Evolutionary conservation across 2,113 vertebrate genomes (phyloP).

Genomic region (Microcebus murinus): DNA sequence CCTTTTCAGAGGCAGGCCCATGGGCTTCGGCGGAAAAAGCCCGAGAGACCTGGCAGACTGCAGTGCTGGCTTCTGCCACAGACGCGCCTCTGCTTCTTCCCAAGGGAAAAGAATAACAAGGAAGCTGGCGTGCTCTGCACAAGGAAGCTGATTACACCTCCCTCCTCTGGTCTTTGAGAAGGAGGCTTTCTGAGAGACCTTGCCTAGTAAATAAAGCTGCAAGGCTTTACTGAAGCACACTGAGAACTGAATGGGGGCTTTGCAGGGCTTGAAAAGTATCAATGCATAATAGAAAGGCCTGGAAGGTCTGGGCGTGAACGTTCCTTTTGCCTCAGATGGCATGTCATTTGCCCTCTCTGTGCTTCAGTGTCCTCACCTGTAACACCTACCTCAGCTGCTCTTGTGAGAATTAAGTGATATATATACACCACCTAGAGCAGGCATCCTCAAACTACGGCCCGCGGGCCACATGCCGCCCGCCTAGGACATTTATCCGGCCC

Average conservation of each 20-base stretch:
- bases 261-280: background rate
- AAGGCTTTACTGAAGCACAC: background rate
- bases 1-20: rapidly evolving
- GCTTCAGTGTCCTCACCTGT: background rate
- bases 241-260: background rate
- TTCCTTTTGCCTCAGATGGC: background rate
- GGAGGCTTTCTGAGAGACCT: slow-evolving; percentile 24
- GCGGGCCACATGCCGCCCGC: too few species aligned
- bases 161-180: slow-evolving; percentile 40
- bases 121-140: background rate
- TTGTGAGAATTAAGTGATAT: background rate
- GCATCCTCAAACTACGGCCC: too few species aligned
- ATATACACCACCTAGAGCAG: background rate
- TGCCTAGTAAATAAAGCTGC: background rate
- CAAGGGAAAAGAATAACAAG: background rate
- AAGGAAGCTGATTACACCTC: slow-evolving; percentile 34
- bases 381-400: background rate
- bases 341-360: background rate
- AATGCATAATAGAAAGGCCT: background rate
- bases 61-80: background rate
- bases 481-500: too few species aligned
- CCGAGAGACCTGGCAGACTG: background rate
- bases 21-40: background rate
- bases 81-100: background rate
- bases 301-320: background rate